Conservation (phyloP, 2,888 invertebrate species). For the Nemotelus nigrinus region DNA sequence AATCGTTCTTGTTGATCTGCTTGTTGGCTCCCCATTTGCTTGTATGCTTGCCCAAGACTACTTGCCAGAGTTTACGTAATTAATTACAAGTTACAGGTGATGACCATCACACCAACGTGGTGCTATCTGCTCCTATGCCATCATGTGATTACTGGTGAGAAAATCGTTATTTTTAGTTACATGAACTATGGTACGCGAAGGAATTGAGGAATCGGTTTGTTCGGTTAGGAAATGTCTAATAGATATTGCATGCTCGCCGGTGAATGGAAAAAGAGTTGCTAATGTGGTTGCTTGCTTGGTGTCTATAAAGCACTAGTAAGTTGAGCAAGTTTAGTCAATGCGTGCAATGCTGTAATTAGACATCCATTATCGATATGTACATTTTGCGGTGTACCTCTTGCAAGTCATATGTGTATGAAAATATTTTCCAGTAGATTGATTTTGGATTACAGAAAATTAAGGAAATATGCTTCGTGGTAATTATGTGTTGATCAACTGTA, state of each 20-base stretch:
- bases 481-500: no score
- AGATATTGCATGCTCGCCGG: background rate
- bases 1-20: constrained; percentile 2
- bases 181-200: background rate
- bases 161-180: constrained; percentile 3
- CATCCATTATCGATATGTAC: background rate
- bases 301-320: background rate
- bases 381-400: background rate
- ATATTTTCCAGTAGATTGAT: no score
- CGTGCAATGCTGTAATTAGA: background rate
- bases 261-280: background rate
- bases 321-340: background rate
- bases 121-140: background rate
- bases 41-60: no score
- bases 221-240: background rate
- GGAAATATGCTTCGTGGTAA: no score
- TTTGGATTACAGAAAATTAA: no score
- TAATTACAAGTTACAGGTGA: constrained; percentile 1
- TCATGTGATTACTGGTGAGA: background rate
- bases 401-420: background rate
- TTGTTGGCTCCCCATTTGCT: no score
- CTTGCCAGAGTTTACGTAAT: background rate
- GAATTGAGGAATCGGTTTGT: constrained; percentile 7
- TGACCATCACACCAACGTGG: constrained; percentile 2
- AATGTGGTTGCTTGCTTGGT: constrained; percentile 1